These are phyloP conservation scores for Epinotia demarniana DNA, from an alignment of 2,888 invertebrate species.

Conservation along the genomic window DNA sequence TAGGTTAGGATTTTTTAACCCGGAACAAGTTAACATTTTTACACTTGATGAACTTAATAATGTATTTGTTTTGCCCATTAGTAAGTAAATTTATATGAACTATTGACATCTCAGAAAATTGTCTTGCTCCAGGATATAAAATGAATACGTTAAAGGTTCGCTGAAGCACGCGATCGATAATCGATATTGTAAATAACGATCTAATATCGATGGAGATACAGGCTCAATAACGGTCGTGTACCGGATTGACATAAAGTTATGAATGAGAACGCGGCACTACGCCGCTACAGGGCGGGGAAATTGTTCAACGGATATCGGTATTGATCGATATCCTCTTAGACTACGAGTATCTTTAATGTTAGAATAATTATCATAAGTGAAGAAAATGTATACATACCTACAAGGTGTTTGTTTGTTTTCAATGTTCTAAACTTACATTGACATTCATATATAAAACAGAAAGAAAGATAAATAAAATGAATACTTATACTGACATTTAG, in stretches of 20 bases:
- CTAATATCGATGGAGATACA: slow-evolving; percentile 64
- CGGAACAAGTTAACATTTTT: too few relatives aligned
- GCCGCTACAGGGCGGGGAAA: slow-evolving; percentile 61
- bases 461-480: too few relatives aligned
- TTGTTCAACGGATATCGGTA: slow-evolving; percentile 21
- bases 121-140: slow-evolving; percentile 18
- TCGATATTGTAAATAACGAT: slow-evolving; percentile 46
- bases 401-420: too few relatives aligned
- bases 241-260: slow-evolving; percentile 66
- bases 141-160: slow-evolving; percentile 21
- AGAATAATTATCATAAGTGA: too few relatives aligned
- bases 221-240: slow-evolving; percentile 68
- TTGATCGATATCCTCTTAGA: too few relatives aligned
- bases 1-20: too few relatives aligned
- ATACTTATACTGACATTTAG: not conserved
- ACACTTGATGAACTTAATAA: too few relatives aligned
- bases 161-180: slow-evolving; percentile 36
- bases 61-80: too few relatives aligned
- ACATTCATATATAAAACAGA: too few relatives aligned
- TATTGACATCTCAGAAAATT: slow-evolving; percentile 13
- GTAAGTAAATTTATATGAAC: not conserved
- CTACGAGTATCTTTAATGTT: too few relatives aligned
- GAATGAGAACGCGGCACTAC: slow-evolving; percentile 64
- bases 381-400: too few relatives aligned
- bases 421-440: too few relatives aligned